phyloP scores from a whole-genome alignment of 2,113 vertebrate genomes.

The Callorhinus ursinus region DNA sequence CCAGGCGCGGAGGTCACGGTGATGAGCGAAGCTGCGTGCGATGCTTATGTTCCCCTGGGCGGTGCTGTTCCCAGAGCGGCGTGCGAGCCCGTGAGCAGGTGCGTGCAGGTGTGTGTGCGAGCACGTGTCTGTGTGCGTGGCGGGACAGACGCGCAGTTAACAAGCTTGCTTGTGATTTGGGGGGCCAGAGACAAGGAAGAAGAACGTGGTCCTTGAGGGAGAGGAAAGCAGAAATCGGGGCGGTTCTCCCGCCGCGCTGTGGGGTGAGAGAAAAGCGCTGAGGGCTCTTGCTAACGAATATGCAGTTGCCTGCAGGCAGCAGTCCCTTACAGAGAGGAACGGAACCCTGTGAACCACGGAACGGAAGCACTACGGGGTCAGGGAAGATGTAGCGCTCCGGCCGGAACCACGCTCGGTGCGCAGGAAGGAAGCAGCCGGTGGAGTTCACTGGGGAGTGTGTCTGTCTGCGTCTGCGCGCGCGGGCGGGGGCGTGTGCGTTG shows the following conservation, averaged over 20 bases:
- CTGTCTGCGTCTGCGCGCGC: too few relatives aligned
- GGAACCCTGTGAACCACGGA: too few relatives aligned
- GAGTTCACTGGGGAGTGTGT: background rate
- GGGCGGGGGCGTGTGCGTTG: background rate
- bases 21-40: rapidly evolving
- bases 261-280: background rate
- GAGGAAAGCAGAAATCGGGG: background rate
- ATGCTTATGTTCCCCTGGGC: rapidly evolving
- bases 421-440: background rate
- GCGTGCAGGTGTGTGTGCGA: background rate
- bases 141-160: background rate
- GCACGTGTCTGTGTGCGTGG: background rate
- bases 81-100: background rate
- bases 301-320: background rate
- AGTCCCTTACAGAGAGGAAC: background rate
- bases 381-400: background rate
- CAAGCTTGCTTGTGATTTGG: background rate
- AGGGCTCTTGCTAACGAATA: background rate
- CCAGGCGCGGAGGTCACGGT: rapidly evolving
- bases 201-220: background rate
- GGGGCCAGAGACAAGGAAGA: background rate
- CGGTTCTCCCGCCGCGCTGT: rapidly evolving
- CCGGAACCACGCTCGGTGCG: background rate
- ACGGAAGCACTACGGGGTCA: background rate
- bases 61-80: rapidly evolving